Evolutionary conservation across 2,888 invertebrate species (phyloP), one percentile per base, ranked within the genome.

Genomic region (Drosophila ochracea): DNA sequence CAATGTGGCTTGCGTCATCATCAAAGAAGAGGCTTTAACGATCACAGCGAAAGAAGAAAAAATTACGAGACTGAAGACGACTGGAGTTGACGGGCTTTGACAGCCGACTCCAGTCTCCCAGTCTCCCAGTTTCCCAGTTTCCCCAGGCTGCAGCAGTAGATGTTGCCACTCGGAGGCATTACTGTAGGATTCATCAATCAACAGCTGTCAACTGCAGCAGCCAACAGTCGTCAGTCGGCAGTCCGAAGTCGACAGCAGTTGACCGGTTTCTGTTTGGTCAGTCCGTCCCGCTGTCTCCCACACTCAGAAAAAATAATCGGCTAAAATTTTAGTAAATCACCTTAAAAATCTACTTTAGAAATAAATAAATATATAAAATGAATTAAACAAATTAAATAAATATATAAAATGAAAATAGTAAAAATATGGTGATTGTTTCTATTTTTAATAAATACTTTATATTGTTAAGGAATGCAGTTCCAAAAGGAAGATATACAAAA

Each of bases 161-260:
- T 37, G 64, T 11, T 67, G 68, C 71, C 75, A 69, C 76, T 76
- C 78, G 82, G 78, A 70, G 84, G 84, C 78, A 73, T 78, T 60
- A 78, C 84, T 80, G 76, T 83, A 83, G 83, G 87, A 87, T 87
- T 89, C 87, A 88, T 88, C 87, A 89, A 88, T 88, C 87, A 89
- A 81, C 89, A 80, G 86, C 88, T 89, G 89, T 89, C 90, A 89
- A 9, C 60, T 78, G 88, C 75, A 74, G 83, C 83, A 79, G 82
- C 76, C 76, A 61, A 74, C 68, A 52, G 35, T 13, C 58, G 47
- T 39, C 47, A 54, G 25, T 72, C 72, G 66, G 63, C 75, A 70
- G 69, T 62, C 65, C 63, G 67, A 30, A 21, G 35, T n/a, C 50
- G 59, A 60, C 49, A 55, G 7, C 39, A 28, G 28, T 37, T 39